A percentile compares a stretch with the other conserved stretches of the same genome.
Conservation (phyloP, 2,888 invertebrate genomes). For the Drosophila longiperda region DNA sequence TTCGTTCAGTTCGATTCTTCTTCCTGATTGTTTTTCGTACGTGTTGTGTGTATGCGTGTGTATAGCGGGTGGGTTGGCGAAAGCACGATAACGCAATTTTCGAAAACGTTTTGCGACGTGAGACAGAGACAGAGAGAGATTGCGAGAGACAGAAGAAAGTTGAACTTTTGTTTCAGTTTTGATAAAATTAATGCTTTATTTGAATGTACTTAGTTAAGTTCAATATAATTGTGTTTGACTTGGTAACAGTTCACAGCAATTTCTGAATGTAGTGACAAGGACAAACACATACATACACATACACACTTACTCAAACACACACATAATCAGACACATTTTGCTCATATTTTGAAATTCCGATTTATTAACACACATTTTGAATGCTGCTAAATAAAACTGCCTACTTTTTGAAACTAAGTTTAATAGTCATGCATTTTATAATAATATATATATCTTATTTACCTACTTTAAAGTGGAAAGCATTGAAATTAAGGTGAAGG, state of each 20-base stretch:
- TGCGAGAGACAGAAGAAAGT: slow-evolving; percentile 5
- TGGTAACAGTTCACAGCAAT: slow-evolving; percentile 46
- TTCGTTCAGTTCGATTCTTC: slow-evolving; percentile 32
- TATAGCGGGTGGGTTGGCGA: slow-evolving; percentile 69
- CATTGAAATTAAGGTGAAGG: neutral
- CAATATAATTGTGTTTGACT: slow-evolving; percentile 25
- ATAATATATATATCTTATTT: neutral
- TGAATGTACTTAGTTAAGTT: slow-evolving; percentile 15
- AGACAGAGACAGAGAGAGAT: slow-evolving; percentile 1
- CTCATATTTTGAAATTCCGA: neutral
- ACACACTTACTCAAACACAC: slow-evolving; percentile 12
- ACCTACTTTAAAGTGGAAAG: neutral
- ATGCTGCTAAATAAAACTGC: neutral
- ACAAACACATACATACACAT: slow-evolving; percentile 29
- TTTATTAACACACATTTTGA: neutral
- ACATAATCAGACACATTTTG: neutral
- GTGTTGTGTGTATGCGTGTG: slow-evolving; percentile 19
- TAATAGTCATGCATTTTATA: neutral
- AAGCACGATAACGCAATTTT: slow-evolving; percentile 57
- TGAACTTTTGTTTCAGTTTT: slow-evolving; percentile 18
- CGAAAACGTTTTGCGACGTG: slow-evolving; percentile 23
- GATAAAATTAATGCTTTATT: slow-evolving; percentile 6
- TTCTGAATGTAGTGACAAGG: slow-evolving; percentile 76
- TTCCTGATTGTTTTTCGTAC: slow-evolving; percentile 59
- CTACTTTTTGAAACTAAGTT: neutral